These are phyloP conservation scores for Paraplagusia blochii DNA, from an alignment of 2,113 vertebrate genomes.

Conservation along the genomic window DNA sequence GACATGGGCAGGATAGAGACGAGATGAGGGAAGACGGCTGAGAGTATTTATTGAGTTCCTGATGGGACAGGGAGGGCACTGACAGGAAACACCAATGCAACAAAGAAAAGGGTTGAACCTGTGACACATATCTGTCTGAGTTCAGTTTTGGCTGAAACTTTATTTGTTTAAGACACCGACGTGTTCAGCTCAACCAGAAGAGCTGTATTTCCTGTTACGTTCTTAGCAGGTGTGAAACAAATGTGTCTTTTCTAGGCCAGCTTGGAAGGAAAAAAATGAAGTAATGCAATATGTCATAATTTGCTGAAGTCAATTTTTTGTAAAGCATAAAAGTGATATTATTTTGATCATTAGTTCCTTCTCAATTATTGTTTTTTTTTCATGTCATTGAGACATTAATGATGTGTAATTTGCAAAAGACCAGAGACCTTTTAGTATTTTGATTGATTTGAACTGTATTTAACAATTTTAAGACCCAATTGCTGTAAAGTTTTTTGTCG, in stretches of 20 bases:
- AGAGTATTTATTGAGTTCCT: constrained; percentile 36
- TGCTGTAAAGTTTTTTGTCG: no score
- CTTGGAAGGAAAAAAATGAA: no score
- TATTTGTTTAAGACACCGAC: neutral
- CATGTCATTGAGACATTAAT: no score
- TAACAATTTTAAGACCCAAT: no score
- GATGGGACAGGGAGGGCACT: neutral
- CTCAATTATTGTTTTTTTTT: neutral
- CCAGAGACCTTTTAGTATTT: no score
- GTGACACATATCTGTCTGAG: neutral
- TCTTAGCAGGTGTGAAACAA: neutral
- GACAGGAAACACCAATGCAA: constrained; percentile 2
- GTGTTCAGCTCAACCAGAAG: neutral
- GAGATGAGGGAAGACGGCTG: constrained; percentile 9
- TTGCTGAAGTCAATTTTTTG: no score
- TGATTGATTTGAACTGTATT: no score
- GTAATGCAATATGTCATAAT: no score
- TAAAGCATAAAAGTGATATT: no score
- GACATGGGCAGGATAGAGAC: neutral
- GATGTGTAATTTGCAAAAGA: no score
- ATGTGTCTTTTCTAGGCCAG: no score
- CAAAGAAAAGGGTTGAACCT: neutral
- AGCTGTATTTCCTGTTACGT: neutral
- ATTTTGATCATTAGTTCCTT: no score
- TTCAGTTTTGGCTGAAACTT: neutral